phyloP scores from a whole-genome alignment of 2,888 invertebrate species.

The Temnothorax rugatulus region DNA sequence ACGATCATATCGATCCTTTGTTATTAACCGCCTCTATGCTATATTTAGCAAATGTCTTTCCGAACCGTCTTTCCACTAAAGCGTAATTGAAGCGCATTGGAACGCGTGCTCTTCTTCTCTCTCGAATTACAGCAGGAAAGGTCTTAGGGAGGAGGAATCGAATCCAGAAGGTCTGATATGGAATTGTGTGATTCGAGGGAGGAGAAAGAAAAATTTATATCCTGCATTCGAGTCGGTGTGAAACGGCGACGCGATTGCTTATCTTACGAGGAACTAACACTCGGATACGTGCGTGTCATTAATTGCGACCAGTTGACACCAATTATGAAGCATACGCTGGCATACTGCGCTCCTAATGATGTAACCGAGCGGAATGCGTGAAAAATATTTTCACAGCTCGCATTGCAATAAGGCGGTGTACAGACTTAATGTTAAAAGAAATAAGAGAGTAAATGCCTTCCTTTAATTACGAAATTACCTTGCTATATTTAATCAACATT shows the following conservation, averaged over 20 bases:
- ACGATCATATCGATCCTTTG: constrained; percentile 63
- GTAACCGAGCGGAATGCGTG: constrained; percentile 21
- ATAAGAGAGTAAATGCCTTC: background rate
- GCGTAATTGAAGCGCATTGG: background rate
- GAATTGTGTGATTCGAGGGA: background rate
- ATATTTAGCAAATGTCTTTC: constrained; percentile 63
- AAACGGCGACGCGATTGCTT: constrained; percentile 10
- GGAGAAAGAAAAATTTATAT: background rate
- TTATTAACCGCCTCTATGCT: constrained; percentile 47
- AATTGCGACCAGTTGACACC: constrained; percentile 52
- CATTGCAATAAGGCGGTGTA: background rate
- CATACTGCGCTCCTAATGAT: constrained; percentile 8
- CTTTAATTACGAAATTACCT: background rate
- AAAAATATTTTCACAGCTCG: background rate
- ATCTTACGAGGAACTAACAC: constrained; percentile 25
- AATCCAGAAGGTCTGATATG: background rate
- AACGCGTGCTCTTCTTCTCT: background rate
- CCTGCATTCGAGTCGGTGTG: background rate
- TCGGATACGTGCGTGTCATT: constrained; percentile 26
- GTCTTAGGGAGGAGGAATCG: background rate
- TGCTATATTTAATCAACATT: background rate
- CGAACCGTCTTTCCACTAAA: constrained; percentile 7
- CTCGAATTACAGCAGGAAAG: constrained; percentile 4
- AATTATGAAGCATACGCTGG: constrained; percentile 23
- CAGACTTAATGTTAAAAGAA: background rate